Percentiles rank a stretch among this genome's conserved stretches.
Conservation (phyloP, 2,797 vertebrate species). For the Lutjanus argentimaculatus region DNA sequence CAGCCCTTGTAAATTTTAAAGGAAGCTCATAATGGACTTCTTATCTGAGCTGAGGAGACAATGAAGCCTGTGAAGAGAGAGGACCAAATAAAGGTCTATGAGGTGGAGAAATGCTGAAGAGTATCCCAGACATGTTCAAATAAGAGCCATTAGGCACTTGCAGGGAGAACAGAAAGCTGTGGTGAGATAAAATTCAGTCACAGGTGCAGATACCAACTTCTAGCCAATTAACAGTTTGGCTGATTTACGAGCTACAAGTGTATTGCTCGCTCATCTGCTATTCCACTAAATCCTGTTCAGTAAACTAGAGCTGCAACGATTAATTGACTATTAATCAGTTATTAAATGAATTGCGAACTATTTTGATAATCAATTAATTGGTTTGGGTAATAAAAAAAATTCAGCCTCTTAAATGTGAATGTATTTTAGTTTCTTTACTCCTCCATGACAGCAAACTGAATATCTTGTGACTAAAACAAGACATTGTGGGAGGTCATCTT, state of each 20-base stretch:
- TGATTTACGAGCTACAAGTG: background rate
- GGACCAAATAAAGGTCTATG: constrained; percentile 53
- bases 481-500: too few species aligned
- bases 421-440: too few species aligned
- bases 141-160: constrained; percentile 16
- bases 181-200: background rate
- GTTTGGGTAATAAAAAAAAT: too few species aligned
- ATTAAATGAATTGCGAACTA: too few species aligned
- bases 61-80: constrained; percentile 51
- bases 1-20: constrained; percentile 66
- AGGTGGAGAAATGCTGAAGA: constrained; percentile 39
- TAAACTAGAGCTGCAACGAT: background rate
- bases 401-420: too few species aligned
- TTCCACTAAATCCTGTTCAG: constrained; percentile 2
- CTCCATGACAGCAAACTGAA: too few species aligned
- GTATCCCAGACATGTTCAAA: constrained; percentile 45
- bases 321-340: too few species aligned
- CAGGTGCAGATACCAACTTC: background rate
- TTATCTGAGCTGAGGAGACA: constrained; percentile 71
- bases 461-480: too few species aligned
- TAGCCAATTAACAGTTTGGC: background rate
- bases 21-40: constrained; percentile 69
- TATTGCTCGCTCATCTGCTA: background rate
- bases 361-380: too few species aligned
- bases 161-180: background rate